These are phyloP conservation scores for Cydia pomonella DNA, from an alignment of 1,140 invertebrate species.

Conservation along the genomic window DNA sequence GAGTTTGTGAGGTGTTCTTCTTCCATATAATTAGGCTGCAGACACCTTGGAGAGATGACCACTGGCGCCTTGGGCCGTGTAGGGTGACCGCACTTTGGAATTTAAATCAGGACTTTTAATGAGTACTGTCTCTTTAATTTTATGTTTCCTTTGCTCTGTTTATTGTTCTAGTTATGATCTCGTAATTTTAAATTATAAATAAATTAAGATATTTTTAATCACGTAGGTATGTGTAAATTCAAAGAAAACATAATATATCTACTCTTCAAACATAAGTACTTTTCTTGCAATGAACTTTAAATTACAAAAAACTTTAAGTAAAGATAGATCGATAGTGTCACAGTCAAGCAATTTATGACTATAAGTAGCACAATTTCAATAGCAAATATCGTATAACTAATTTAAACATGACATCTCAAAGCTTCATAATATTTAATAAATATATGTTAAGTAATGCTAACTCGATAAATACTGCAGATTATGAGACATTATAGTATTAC, in stretches of 20 bases:
- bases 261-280: no score
- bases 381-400: background rate
- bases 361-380: no score
- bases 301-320: no score
- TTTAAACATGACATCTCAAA: background rate
- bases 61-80: slow-evolving; percentile 65
- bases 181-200: background rate
- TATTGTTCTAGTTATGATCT: background rate
- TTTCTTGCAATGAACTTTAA: no score
- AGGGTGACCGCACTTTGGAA: slow-evolving; percentile 2
- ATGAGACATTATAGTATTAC: background rate
- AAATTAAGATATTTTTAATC: background rate
- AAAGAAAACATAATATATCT: background rate
- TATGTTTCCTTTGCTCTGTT: background rate
- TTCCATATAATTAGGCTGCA: slow-evolving; percentile 71
- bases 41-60: slow-evolving; percentile 70
- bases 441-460: slow-evolving; percentile 2
- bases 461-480: slow-evolving; percentile 4
- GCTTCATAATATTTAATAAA: background rate
- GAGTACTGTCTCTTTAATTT: background rate
- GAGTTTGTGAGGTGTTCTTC: slow-evolving; percentile 62
- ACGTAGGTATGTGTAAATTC: no score
- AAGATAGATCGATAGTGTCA: no score
- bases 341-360: no score
- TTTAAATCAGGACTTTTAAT: slow-evolving; percentile 20